Percentiles rank a stretch among this genome's conserved stretches.
These are phyloP conservation scores for Diadegma fenestrale DNA, from an alignment of 2,888 invertebrate species.

Conservation along the genomic window DNA sequence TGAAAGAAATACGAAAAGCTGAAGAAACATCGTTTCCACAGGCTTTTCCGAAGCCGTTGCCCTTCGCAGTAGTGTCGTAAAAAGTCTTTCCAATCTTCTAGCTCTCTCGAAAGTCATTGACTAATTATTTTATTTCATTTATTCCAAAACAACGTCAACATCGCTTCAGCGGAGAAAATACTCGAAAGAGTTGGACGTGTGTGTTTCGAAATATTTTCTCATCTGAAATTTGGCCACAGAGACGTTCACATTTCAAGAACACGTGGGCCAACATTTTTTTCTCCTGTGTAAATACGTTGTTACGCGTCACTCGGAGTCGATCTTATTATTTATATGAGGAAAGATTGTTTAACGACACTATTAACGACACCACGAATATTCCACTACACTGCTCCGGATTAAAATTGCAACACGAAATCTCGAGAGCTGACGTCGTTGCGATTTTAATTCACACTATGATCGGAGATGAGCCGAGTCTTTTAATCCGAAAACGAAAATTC, in stretches of 20 bases:
- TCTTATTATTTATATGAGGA: constrained; percentile 2
- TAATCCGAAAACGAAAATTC: background rate
- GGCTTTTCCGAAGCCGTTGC: background rate
- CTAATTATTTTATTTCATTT: too few relatives aligned
- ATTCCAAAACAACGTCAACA: background rate
- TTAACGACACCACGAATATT: constrained; percentile 48
- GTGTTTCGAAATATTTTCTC: background rate
- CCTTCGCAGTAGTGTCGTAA: background rate
- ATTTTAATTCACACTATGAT: background rate
- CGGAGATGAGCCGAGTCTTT: background rate
- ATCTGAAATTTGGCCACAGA: background rate
- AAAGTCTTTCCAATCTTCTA: constrained; percentile 4
- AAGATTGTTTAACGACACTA: constrained; percentile 2
- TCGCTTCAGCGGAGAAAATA: background rate
- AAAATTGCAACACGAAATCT: background rate
- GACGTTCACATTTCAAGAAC: background rate
- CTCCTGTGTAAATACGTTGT: background rate
- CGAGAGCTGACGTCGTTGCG: background rate
- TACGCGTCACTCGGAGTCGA: background rate
- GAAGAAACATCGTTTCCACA: constrained; percentile 10
- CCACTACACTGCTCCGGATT: background rate
- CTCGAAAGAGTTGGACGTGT: background rate
- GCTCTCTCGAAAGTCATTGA: background rate
- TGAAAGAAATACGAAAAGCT: background rate
- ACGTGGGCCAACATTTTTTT: background rate